These are phyloP conservation scores for Anthopleura sola DNA, from an alignment of 64 coral and sea anemone genomes.

Conservation along the genomic window DNA sequence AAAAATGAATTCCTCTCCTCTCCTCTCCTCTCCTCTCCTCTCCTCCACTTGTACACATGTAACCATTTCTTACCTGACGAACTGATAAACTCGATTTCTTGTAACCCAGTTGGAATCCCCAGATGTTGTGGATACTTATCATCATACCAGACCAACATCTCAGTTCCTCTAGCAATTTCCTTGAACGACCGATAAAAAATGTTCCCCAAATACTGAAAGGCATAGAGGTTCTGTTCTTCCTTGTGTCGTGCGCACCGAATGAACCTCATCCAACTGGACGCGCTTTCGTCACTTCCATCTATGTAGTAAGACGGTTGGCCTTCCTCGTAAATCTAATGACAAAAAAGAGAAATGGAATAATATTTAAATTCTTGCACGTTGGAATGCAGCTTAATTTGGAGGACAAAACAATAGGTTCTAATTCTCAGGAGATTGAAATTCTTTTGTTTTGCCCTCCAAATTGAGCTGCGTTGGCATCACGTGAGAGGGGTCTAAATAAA, in stretches of 20 bases:
- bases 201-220: slow-evolving; percentile 66
- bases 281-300: slow-evolving; percentile 74
- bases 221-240: slow-evolving; percentile 59
- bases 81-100: slow-evolving; percentile 32
- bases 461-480: no score
- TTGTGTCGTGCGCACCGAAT: slow-evolving; percentile 67
- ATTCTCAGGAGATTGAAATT: no score
- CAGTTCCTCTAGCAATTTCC: slow-evolving; percentile 52
- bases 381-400: no score
- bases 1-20: no score
- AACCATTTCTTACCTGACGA: slow-evolving; percentile 1
- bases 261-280: slow-evolving; percentile 77
- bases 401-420: no score
- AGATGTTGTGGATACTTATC: slow-evolving; percentile 67
- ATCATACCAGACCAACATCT: slow-evolving; percentile 79
- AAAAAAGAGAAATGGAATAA: neutral
- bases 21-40: neutral
- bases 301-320: slow-evolving; percentile 49
- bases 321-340: slow-evolving; percentile 47
- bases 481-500: no score
- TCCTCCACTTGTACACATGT: neutral
- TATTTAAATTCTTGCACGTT: neutral
- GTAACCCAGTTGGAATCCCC: slow-evolving; percentile 55
- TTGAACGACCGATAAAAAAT: slow-evolving; percentile 73
- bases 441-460: no score